phyloP scores from a whole-genome alignment of 2,113 vertebrate genomes.

The Plotosus lineatus region DNA sequence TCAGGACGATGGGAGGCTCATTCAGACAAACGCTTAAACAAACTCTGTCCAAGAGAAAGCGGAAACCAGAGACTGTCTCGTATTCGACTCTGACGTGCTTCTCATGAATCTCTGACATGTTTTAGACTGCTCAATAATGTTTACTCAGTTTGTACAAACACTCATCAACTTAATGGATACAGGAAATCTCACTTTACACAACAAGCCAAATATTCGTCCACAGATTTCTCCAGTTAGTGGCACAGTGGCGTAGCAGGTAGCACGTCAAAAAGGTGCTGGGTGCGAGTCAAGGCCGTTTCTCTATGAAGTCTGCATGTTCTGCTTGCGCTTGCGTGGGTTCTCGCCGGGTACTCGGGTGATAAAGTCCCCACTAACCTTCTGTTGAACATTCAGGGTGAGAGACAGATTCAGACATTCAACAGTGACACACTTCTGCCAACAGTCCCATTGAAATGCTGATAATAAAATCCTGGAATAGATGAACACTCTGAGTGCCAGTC shows the following conservation, averaged over 20 bases:
- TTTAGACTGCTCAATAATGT: not conserved
- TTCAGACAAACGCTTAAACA: slow-evolving; percentile 5
- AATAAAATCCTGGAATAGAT: slow-evolving; percentile 27
- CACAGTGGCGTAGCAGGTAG: no score
- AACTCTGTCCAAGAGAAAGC: slow-evolving; percentile 11
- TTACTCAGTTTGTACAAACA: not conserved
- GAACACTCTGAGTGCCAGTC: slow-evolving; percentile 13
- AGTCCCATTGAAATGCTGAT: slow-evolving; percentile 17
- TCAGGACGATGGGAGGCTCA: slow-evolving; percentile 19
- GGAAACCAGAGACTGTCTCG: slow-evolving; percentile 1
- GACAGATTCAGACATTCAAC: not conserved
- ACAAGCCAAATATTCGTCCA: not conserved
- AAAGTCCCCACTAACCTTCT: no score
- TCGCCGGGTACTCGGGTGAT: no score
- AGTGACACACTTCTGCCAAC: slow-evolving; percentile 34
- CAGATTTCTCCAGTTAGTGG: not conserved
- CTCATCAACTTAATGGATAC: no score
- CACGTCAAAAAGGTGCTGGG: no score
- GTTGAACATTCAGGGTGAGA: not conserved
- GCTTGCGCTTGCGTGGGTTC: no score
- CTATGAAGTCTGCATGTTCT: no score
- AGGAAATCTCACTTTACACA: not conserved
- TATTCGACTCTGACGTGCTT: not conserved
- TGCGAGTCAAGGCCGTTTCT: no score
- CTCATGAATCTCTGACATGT: not conserved